phyloP scores from a whole-genome alignment of 2,888 invertebrate genomes.

The Corbicula japonica region DNA sequence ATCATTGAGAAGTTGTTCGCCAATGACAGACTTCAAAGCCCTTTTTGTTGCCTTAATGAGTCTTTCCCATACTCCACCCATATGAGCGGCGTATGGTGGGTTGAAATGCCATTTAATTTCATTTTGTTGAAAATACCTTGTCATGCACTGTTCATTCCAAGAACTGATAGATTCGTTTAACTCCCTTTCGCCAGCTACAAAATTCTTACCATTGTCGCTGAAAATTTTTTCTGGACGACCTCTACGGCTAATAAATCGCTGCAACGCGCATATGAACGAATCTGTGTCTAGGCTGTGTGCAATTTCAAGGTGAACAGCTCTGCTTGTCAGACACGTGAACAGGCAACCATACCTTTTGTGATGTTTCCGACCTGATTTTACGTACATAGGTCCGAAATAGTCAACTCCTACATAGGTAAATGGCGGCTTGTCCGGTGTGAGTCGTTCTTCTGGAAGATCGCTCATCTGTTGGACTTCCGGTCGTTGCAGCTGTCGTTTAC shows the following conservation, averaged over 20 bases:
- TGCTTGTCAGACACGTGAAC: slow-evolving; percentile 55
- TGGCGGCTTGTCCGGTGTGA: slow-evolving; percentile 43
- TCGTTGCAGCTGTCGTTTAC: not conserved
- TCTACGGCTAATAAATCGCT: slow-evolving; percentile 41
- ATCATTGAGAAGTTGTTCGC: slow-evolving; percentile 18
- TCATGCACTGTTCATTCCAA: slow-evolving; percentile 29
- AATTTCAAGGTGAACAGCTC: slow-evolving; percentile 47
- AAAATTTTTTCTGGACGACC: slow-evolving; percentile 36
- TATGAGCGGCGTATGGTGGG: slow-evolving; percentile 39
- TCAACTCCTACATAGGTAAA: no score
- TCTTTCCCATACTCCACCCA: slow-evolving; percentile 34
- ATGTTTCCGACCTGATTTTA: slow-evolving; percentile 32
- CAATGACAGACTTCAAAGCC: slow-evolving; percentile 11
- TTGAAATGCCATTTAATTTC: slow-evolving; percentile 52
- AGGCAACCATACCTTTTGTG: slow-evolving; percentile 51
- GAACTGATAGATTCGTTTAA: slow-evolving; percentile 27
- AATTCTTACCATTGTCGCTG: slow-evolving; percentile 53
- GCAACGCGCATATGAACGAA: slow-evolving; percentile 42
- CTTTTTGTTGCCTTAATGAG: slow-evolving; percentile 27
- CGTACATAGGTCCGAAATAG: slow-evolving; percentile 25
- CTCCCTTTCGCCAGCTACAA: slow-evolving; percentile 45
- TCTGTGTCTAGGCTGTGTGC: slow-evolving; percentile 36
- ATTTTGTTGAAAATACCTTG: slow-evolving; percentile 15
- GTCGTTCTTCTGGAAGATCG: slow-evolving; percentile 35
- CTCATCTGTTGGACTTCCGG: slow-evolving; percentile 45